Evolutionary conservation across 2,888 invertebrate genomes (phyloP).

Genomic region (Lymantria dispar): DNA sequence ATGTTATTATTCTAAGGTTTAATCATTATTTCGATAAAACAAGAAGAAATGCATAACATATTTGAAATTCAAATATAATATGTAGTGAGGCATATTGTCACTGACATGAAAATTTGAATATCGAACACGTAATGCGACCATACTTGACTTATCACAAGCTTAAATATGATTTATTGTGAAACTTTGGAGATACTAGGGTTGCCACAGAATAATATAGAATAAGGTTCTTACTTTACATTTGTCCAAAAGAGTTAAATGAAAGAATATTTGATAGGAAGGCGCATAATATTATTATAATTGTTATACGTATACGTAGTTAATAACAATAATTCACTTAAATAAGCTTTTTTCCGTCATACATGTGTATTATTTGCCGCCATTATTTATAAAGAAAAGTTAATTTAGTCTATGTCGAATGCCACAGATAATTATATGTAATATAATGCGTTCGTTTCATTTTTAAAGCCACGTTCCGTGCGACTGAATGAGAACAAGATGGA

Average conservation of each 20-base stretch:
- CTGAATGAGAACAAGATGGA: constrained; percentile 35
- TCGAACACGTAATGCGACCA: constrained; percentile 18
- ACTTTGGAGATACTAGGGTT: constrained; percentile 12
- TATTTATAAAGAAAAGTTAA: constrained; percentile 17
- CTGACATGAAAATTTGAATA: constrained; percentile 25
- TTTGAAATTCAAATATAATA: too few species aligned
- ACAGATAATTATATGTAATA: constrained; percentile 32
- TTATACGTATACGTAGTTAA: background rate
- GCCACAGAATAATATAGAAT: background rate
- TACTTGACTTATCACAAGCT: constrained; percentile 30
- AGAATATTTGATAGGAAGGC: too few species aligned
- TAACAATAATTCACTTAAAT: constrained; percentile 8
- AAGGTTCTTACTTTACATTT: too few species aligned
- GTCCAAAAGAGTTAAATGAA: too few species aligned
- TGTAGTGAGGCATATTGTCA: background rate
- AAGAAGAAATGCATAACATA: too few species aligned
- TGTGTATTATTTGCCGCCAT: constrained; percentile 18
- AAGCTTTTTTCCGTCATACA: constrained; percentile 17
- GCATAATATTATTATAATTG: constrained; percentile 2
- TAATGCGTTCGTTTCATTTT: constrained; percentile 34
- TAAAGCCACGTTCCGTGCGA: constrained; percentile 46
- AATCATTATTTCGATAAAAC: too few species aligned
- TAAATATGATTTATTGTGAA: constrained; percentile 23
- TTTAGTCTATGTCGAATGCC: constrained; percentile 28
- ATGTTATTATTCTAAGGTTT: too few species aligned